These are phyloP conservation scores for Prinia subflava DNA, from an alignment of 2,113 vertebrate genomes.

Conservation along the genomic window DNA sequence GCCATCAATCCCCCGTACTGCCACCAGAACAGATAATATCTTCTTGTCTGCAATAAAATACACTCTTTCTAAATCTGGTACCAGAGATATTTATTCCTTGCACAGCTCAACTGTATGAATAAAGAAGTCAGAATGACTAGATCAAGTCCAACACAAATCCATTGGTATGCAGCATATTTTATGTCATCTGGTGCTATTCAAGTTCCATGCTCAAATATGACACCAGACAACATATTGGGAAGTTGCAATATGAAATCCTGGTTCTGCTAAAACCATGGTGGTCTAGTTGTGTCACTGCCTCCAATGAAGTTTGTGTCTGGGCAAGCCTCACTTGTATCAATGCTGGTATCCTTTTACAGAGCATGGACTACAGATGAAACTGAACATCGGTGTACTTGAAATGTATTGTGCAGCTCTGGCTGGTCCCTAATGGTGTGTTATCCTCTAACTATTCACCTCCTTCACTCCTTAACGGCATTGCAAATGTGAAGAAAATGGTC, in stretches of 20 bases:
- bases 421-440: not conserved
- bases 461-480: not conserved
- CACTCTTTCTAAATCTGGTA: constrained; percentile 26
- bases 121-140: not conserved
- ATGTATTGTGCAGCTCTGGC: not conserved
- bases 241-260: not conserved
- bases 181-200: not conserved
- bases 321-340: not conserved
- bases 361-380: not conserved
- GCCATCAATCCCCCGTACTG: not conserved
- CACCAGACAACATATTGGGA: not conserved
- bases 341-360: not conserved
- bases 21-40: constrained; percentile 18
- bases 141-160: constrained; percentile 5
- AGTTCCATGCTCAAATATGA: not conserved
- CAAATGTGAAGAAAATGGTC: not conserved
- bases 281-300: not conserved
- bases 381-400: not conserved
- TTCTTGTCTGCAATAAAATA: constrained; percentile 10
- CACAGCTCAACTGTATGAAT: not conserved
- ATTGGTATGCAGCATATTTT: not conserved
- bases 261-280: not conserved
- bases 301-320: not conserved
- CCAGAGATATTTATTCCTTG: constrained; percentile 35
- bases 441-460: not conserved